These are phyloP conservation scores for Columba livia DNA, from an alignment of 2,113 vertebrate genomes.

Conservation along the genomic window DNA sequence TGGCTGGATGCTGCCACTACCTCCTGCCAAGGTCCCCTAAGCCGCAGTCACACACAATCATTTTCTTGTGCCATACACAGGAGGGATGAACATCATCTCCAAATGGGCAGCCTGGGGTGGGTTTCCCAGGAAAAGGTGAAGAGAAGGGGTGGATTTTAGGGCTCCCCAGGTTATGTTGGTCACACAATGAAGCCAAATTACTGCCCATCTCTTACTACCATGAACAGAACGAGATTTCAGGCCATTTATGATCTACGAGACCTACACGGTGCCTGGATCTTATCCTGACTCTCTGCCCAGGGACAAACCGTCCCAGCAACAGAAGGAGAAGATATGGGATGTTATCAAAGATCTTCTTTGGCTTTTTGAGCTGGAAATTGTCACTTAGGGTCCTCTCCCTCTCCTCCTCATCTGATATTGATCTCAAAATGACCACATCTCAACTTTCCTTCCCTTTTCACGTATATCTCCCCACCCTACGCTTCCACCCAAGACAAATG, in stretches of 20 bases:
- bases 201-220: not conserved
- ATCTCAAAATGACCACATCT: not conserved
- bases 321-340: not conserved
- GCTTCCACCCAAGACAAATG: not conserved
- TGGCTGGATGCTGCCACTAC: not conserved
- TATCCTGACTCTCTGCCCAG: not conserved
- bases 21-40: not conserved
- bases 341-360: not conserved
- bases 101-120: not conserved
- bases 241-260: not conserved
- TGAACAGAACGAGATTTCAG: not conserved
- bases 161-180: not conserved
- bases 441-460: not conserved
- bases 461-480: accelerated
- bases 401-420: not conserved
- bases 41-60: accelerated
- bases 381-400: not conserved
- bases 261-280: not conserved
- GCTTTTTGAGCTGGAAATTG: not conserved
- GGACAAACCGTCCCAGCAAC: not conserved
- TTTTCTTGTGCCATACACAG: not conserved
- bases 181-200: not conserved
- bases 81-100: not conserved
- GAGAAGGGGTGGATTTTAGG: not conserved
- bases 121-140: not conserved